Conservation (phyloP, 1,140 invertebrate species). For the Nixonia krombeini region DNA sequence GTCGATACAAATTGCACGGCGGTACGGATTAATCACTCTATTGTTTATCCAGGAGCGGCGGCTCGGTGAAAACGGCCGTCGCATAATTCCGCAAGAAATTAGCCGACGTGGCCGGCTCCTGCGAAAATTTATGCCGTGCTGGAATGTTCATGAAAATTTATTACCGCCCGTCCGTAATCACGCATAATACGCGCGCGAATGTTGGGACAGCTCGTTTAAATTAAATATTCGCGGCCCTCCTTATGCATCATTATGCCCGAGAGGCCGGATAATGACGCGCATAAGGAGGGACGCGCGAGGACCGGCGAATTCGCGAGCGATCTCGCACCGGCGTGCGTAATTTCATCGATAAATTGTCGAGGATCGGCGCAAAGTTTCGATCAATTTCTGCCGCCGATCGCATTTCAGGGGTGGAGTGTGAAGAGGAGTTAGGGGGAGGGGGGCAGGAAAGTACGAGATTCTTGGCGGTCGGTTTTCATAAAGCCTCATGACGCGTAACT, state of each 20-base stretch:
- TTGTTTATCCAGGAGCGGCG: background rate
- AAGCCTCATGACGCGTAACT: slow-evolving; percentile 8
- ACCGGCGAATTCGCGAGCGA: background rate
- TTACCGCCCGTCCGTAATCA: background rate
- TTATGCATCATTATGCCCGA: too few relatives aligned
- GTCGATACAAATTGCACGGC: too few relatives aligned
- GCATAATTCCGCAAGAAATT: too few relatives aligned
- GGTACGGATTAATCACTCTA: background rate
- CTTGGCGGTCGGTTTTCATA: slow-evolving; percentile 9
- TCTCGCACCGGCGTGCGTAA: background rate
- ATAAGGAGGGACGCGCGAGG: background rate
- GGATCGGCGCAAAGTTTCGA: background rate
- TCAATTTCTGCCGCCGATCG: too few relatives aligned
- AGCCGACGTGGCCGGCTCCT: background rate
- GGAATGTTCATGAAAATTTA: background rate
- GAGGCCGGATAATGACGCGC: background rate
- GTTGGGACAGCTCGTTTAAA: background rate
- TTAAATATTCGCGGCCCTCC: too few relatives aligned
- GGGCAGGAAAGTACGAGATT: too few relatives aligned
- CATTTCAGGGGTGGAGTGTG: too few relatives aligned
- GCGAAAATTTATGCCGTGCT: background rate
- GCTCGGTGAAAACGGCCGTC: too few relatives aligned
- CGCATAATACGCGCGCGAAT: background rate
- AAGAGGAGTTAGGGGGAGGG: background rate
- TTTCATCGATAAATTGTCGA: background rate